phyloP scores from a whole-genome alignment of 1,140 invertebrate species.

The Calliopsis andreniformis region DNA sequence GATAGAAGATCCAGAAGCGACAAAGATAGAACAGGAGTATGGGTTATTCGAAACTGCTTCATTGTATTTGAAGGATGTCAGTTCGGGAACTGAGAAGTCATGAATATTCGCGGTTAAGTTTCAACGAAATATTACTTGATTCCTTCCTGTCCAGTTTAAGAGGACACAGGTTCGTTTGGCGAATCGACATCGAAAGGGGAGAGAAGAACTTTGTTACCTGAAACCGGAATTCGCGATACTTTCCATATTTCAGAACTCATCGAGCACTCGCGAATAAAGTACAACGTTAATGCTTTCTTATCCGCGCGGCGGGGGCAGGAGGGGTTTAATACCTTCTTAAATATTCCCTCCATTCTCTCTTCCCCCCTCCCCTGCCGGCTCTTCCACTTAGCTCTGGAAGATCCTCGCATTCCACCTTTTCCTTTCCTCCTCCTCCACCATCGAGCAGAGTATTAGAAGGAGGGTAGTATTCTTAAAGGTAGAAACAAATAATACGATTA shows the following conservation, averaged over 20 bases:
- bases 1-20: too few species aligned
- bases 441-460: slow-evolving; percentile 66
- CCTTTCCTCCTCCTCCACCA: background rate
- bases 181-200: slow-evolving; percentile 24
- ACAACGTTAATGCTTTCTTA: slow-evolving; percentile 75
- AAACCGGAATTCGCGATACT: slow-evolving; percentile 59
- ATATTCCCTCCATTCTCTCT: slow-evolving; percentile 77
- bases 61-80: background rate
- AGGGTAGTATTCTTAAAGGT: slow-evolving; percentile 74
- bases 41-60: too few species aligned
- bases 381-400: slow-evolving; percentile 1
- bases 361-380: background rate
- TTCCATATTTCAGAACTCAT: slow-evolving; percentile 76
- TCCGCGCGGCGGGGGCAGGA: slow-evolving; percentile 53
- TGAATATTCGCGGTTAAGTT: slow-evolving; percentile 6
- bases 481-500: slow-evolving; percentile 83
- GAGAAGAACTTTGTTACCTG: slow-evolving; percentile 26
- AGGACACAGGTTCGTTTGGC: background rate
- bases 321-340: slow-evolving; percentile 80
- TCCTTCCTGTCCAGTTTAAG: background rate
- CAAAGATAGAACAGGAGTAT: too few species aligned
- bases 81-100: background rate
- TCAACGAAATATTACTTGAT: background rate
- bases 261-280: slow-evolving; percentile 71
- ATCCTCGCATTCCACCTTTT: slow-evolving; percentile 43